Base-by-base conservation (phyloP, 2,888 invertebrate species). In the Drosophila setosimentum region DNA sequence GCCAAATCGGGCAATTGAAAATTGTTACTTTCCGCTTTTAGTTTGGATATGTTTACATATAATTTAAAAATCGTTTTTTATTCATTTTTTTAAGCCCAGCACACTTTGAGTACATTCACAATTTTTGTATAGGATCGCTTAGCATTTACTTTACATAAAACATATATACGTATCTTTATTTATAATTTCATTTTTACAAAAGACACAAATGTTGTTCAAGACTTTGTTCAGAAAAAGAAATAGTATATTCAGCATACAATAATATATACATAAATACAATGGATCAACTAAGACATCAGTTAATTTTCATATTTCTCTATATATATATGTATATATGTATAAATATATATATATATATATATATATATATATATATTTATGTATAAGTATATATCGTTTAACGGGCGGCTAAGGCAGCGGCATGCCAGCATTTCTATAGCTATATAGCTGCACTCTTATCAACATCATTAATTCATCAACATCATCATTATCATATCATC, bases 81-180 rank as follows among this genome's bases (percentile, higher is more conserved):
- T 62, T 65, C 30, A 24, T 51, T 62, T 55, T 42, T 60, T 73
- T 32, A 13, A 5, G 33, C 35, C 32, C 37, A 58, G 68, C 60
- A 68, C 50, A 45, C 18, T 72, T 89, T 83, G 87, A 89, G 89
- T 84, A 86, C 87, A 76, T 53, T 80, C 65, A 80, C 72, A 83
- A 63, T 62, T 50, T 58, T 21, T 63, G 16, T 49, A 40, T 50
- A 35, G 54, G 61, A 69, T 72, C 45, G 70, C 86, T 82, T 82
- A 85, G 72, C 68, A 73, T 40, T 79, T 79, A 85, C 58, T 68
- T 83, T 67, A 78, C 84, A 80, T 51, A 67, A 63, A 76, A 77
- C 60, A 59, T 72, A 66, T 32, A 48, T 33, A 48, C 37, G 37
- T 29, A 40, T 40, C 60, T 63, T 57, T 54, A 33, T 45, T 59